Evolutionary conservation across 2,797 vertebrate genomes (phyloP), one percentile per base, ranked within the genome.

Genomic region (Lepus townsendii): DNA sequence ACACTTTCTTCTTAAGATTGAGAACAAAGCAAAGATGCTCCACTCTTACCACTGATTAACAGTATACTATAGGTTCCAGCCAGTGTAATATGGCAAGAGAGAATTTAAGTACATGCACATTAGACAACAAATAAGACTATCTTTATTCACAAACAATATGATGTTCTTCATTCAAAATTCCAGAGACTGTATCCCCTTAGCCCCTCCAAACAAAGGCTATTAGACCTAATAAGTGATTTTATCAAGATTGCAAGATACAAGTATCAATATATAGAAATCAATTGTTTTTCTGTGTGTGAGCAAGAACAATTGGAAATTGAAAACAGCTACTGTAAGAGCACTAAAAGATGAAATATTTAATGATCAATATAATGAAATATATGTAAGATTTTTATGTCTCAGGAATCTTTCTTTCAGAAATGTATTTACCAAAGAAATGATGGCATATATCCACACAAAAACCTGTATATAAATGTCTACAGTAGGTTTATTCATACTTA

Each of bases 41-140:
- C n/a, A 63, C 12, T 65, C 11, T 73, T 90, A 32, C 0, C 7
- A 38, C 30, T 75, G 65, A 75, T 75, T 14, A 73, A 32, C n/a
- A 47, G 1, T 65, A 17, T 42, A 54, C 60, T 54, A 9, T 54
- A 65, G 60, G n/a, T 72, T 19, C 60, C 42, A 83, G 24, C 60
- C 26, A 54, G 32, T 30, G 22, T 30, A 14, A 75, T 75, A 38
- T 75, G 47, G 42, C 69, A 91, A 91, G 69, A 54, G 54, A 72
- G 12, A 82, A 75, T 65, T 83, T 19, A 83, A 83, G 60, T 91
- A 42, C n/a, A 62, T 73, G 82, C 26, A 73, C 19, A 30, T 91
- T 83, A 22, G 60, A 35, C 54, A 83, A 38, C 38, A 75, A 66
- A 75, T 91, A 73, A 83, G n/a, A 47, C 8, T 82, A 8, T 63